phyloP scores from a whole-genome alignment of 37 sponge, comb jelly and placozoan genomes.

The Spongilla lacustris region DNA sequence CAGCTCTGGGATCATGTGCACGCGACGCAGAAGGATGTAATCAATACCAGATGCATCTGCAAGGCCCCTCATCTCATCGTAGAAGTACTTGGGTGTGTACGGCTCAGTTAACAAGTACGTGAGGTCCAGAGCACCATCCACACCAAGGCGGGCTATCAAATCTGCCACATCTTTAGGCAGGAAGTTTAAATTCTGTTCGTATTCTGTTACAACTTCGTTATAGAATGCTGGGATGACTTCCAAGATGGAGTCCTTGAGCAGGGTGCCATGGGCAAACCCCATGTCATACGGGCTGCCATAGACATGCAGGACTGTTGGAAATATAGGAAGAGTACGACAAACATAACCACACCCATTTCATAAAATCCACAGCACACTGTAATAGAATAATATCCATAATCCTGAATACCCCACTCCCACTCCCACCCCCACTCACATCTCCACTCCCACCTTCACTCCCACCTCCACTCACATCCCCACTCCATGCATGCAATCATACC shows the following conservation, averaged over 20 bases:
- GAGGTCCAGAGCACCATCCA: conserved; percentile 51
- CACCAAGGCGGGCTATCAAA: conserved; percentile 27
- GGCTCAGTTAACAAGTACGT: conserved; percentile 40
- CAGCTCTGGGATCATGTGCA: conserved; percentile 74
- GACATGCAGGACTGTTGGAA: conserved; percentile 54
- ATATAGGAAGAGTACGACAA: too few species aligned
- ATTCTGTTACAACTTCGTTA: conserved; percentile 35
- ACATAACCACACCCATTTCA: not conserved
- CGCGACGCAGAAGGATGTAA: conserved; percentile 33
- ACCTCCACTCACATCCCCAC: too few species aligned
- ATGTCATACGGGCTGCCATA: conserved; percentile 62
- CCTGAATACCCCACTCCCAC: too few species aligned
- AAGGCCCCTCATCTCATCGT: conserved; percentile 55
- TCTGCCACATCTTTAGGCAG: conserved; percentile 37
- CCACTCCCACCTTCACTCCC: too few species aligned
- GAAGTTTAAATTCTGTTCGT: conserved; percentile 29
- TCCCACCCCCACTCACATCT: too few species aligned
- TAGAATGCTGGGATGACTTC: conserved; percentile 29
- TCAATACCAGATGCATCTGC: conserved; percentile 57
- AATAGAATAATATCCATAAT: too few species aligned
- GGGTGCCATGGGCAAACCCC: conserved; percentile 70
- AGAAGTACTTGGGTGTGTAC: conserved; percentile 51
- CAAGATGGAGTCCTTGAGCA: conserved; percentile 38
- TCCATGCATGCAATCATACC: too few species aligned
- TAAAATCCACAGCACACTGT: not conserved